These are phyloP conservation scores for Lepidocolaptes lacrymiger DNA, from an alignment of 2,797 vertebrate genomes.

Conservation along the genomic window DNA sequence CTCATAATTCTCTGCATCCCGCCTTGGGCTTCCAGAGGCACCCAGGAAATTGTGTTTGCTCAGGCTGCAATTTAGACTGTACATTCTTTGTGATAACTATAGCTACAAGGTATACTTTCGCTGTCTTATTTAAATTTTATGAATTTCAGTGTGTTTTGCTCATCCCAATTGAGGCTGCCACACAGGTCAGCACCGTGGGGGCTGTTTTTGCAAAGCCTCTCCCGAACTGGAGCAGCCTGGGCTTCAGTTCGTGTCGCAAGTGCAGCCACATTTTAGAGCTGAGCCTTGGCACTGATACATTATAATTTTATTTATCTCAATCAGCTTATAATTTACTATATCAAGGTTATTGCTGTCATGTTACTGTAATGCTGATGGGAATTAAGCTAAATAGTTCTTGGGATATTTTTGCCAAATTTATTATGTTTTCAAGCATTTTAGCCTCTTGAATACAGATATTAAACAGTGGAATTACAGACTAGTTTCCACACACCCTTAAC, in stretches of 20 bases:
- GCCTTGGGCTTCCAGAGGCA: constrained; percentile 66
- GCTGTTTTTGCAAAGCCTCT: neutral
- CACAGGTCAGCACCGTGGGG: neutral
- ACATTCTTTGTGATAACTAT: constrained; percentile 62
- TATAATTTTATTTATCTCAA: neutral
- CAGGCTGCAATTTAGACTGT: constrained; percentile 61
- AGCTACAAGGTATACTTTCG: constrained; percentile 71
- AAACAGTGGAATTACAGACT: neutral
- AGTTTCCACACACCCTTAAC: neutral
- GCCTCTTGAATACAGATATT: neutral
- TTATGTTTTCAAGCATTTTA: neutral
- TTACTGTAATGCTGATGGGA: neutral
- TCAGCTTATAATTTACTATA: neutral
- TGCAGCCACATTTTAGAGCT: neutral
- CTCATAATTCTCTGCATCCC: constrained; percentile 61
- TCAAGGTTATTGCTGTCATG: neutral
- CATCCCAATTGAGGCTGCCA: constrained; percentile 31
- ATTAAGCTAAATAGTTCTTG: neutral
- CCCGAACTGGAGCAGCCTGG: neutral
- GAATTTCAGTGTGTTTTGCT: constrained; percentile 63
- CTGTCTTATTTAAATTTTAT: constrained; percentile 69
- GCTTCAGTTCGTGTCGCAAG: neutral
- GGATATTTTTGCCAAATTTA: neutral
- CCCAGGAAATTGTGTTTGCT: constrained; percentile 62
- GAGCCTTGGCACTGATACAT: neutral